A percentile compares a stretch with the other conserved stretches of the same genome.
phyloP scores from a whole-genome alignment of 2,888 invertebrate genomes.

The Pelosia muscerda region DNA sequence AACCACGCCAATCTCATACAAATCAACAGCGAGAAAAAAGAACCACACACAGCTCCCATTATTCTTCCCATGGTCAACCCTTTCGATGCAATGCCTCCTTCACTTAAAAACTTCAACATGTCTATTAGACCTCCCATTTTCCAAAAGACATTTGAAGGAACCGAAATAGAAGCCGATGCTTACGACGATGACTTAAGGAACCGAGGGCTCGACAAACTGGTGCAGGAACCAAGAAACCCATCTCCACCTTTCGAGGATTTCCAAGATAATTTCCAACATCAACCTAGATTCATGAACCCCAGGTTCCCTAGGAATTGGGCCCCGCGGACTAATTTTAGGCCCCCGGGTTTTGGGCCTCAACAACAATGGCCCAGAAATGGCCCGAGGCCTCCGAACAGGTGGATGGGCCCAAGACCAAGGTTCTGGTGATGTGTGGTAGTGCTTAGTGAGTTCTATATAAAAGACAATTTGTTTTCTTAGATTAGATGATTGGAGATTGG shows the following conservation, averaged over 20 bases:
- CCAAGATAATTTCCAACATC: slow-evolving; percentile 53
- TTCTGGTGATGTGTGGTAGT: slow-evolving; percentile 75
- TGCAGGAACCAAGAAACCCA: slow-evolving; percentile 39
- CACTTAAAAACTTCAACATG: slow-evolving; percentile 60
- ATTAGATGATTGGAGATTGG: slow-evolving; percentile 24
- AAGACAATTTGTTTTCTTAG: slow-evolving; percentile 13
- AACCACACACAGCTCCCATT: slow-evolving; percentile 60
- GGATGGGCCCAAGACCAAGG: slow-evolving; percentile 77
- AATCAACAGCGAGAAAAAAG: slow-evolving; percentile 63
- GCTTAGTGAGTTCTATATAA: slow-evolving; percentile 25
- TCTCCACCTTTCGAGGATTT: slow-evolving; percentile 61
- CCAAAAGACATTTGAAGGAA: slow-evolving; percentile 33
- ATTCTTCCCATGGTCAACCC: slow-evolving; percentile 68
- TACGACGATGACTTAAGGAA: slow-evolving; percentile 70
- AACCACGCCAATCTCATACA: slow-evolving; percentile 62
- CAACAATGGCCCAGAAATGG: slow-evolving; percentile 73
- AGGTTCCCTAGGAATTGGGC: slow-evolving; percentile 79
- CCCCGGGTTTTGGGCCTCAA: slow-evolving; percentile 56
- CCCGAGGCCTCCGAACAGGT: slow-evolving; percentile 72
- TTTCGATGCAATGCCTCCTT: slow-evolving; percentile 76
- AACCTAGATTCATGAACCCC: slow-evolving; percentile 62
- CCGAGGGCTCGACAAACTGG: slow-evolving; percentile 54
- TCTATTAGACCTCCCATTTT: slow-evolving; percentile 44
- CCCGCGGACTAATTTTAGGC: slow-evolving; percentile 71
- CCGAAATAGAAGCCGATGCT: slow-evolving; percentile 56